Conservation (phyloP, 2,888 invertebrate genomes). For the Perithous albicinctus region DNA sequence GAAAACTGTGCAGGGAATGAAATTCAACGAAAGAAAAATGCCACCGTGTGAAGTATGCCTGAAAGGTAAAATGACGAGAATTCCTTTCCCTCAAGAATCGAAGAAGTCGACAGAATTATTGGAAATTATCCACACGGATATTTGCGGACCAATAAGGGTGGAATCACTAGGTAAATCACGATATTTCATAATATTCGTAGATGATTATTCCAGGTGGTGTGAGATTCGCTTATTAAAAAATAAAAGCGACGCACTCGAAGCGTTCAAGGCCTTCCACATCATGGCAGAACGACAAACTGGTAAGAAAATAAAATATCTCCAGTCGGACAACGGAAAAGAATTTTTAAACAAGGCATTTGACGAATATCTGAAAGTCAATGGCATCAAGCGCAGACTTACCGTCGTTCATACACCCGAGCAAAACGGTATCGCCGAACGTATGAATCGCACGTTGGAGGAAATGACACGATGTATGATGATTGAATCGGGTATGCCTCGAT, state of each 20-base stretch:
- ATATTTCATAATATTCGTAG: no score
- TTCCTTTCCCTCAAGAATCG: background rate
- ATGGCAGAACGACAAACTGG: constrained; percentile 70
- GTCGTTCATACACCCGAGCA: constrained; percentile 73
- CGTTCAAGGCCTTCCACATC: no score
- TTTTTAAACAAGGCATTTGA: constrained; percentile 69
- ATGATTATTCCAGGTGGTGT: no score
- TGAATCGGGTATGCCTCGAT: constrained; percentile 67
- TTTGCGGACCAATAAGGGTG: background rate
- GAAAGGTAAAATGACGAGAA: background rate
- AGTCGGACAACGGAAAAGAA: constrained; percentile 70
- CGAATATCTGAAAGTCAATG: constrained; percentile 67
- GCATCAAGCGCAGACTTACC: constrained; percentile 69
- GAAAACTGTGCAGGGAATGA: background rate
- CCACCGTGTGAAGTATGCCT: constrained; percentile 1
- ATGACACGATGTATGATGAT: constrained; percentile 73
- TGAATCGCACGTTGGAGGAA: no score
- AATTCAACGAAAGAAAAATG: constrained; percentile 4
- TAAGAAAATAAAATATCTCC: constrained; percentile 66
- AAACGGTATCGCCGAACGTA: no score
- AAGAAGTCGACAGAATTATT: background rate
- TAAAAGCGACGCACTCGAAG: no score
- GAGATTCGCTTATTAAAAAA: no score
- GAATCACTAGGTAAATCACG: no score
- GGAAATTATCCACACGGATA: no score